phyloP scores from a whole-genome alignment of 2,888 invertebrate genomes.

The Germaria angustata region DNA sequence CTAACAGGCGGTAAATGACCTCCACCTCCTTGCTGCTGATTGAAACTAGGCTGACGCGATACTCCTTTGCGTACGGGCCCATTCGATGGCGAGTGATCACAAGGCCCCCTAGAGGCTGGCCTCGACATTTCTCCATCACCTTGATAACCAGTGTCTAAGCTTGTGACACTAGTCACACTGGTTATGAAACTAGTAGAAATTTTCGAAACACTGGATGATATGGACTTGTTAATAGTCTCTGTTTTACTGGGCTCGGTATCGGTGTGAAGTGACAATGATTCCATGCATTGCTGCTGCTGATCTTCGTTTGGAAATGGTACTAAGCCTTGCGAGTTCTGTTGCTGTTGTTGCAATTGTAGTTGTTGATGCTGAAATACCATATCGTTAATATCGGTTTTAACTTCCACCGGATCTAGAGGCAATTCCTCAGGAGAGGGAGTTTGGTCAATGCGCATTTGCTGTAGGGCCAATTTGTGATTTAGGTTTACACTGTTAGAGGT shows the following conservation, averaged over 20 bases:
- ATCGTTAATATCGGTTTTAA: conserved; percentile 83
- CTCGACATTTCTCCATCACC: conserved; percentile 94
- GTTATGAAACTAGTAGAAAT: conserved; percentile 89
- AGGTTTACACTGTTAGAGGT: conserved; percentile 78
- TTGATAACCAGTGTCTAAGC: conserved; percentile 96
- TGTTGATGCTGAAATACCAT: conserved; percentile 79
- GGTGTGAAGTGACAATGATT: conserved; percentile 67
- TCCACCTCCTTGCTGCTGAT: conserved; percentile 72
- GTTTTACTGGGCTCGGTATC: conserved; percentile 80
- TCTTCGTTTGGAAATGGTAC: conserved; percentile 39
- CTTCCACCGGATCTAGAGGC: conserved; percentile 88
- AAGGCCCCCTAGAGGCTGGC: conserved; percentile 88
- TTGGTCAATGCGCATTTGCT: conserved; percentile 84
- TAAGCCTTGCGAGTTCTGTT: conserved; percentile 43
- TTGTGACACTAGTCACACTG: conserved; percentile 94
- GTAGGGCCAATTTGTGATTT: conserved; percentile 72
- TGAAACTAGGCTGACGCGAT: conserved; percentile 80
- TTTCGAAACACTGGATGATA: conserved; percentile 81
- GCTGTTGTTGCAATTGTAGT: conserved; percentile 62
- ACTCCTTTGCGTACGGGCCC: conserved; percentile 77
- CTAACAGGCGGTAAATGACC: conserved; percentile 82
- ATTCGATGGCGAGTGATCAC: conserved; percentile 86
- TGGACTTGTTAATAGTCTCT: conserved; percentile 81
- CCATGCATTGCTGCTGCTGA: conserved; percentile 66
- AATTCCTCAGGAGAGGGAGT: conserved; percentile 93